A percentile compares a stretch with the other conserved stretches of the same genome.
phyloP scores from a whole-genome alignment of 2,888 invertebrate genomes.

The Lithophane ornitopus region DNA sequence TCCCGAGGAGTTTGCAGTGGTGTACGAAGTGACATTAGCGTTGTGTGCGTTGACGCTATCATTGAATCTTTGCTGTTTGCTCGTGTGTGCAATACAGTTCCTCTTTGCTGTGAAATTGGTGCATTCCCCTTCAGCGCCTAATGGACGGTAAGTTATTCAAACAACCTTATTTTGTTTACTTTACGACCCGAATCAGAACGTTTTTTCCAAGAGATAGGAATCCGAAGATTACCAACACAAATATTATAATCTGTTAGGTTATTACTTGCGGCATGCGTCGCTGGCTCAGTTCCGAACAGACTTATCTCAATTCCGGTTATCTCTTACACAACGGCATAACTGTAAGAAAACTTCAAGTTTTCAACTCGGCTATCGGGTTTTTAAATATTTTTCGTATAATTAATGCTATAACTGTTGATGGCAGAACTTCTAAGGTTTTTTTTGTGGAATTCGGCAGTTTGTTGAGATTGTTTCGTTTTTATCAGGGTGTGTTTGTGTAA shows the following conservation, averaged over 20 bases:
- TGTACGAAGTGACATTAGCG: slow-evolving; percentile 97
- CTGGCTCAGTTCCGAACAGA: slow-evolving; percentile 76
- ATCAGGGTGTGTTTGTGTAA: slow-evolving; percentile 60
- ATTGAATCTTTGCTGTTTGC: slow-evolving; percentile 96
- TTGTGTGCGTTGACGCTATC: slow-evolving; percentile 97
- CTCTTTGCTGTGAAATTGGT: slow-evolving; percentile 98
- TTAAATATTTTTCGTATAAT: slow-evolving; percentile 71
- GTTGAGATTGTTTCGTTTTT: slow-evolving; percentile 44
- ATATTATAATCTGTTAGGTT: slow-evolving; percentile 79
- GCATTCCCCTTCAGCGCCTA: slow-evolving; percentile 95
- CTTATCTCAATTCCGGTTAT: slow-evolving; percentile 84
- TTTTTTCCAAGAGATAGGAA: slow-evolving; percentile 37
- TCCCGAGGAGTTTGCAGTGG: slow-evolving; percentile 95
- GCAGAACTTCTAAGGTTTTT: slow-evolving; percentile 57
- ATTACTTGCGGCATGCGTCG: slow-evolving; percentile 71
- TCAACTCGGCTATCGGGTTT: slow-evolving; percentile 74
- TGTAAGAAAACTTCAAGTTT: slow-evolving; percentile 80
- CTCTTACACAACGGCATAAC: slow-evolving; percentile 83
- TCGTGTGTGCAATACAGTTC: slow-evolving; percentile 98
- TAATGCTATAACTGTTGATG: slow-evolving; percentile 66
- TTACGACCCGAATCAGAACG: slow-evolving; percentile 25
- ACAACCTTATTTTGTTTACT: slow-evolving; percentile 30
- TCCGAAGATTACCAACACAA: slow-evolving; percentile 70
- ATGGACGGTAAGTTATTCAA: slow-evolving; percentile 89
- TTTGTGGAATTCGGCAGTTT: slow-evolving; percentile 50